phyloP scores from a whole-genome alignment of 2,113 vertebrate species.

The Macrotis lagotis region DNA sequence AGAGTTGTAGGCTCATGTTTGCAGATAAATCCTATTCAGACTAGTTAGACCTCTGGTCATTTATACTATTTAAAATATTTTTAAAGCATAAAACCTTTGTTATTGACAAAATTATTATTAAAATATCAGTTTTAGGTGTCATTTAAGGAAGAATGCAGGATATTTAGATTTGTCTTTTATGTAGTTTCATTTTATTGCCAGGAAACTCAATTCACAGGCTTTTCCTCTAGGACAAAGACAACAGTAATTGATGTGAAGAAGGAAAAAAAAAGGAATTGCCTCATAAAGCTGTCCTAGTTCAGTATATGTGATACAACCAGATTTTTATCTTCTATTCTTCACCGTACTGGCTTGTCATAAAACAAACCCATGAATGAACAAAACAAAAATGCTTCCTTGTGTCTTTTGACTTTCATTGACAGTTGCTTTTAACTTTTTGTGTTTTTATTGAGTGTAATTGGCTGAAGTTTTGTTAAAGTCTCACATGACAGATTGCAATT shows the following conservation, averaged over 20 bases:
- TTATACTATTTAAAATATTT: conserved; percentile 21
- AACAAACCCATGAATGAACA: background rate
- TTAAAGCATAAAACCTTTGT: conserved; percentile 15
- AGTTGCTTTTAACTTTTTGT: background rate
- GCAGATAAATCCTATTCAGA: background rate
- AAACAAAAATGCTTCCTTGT: background rate
- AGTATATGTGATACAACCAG: background rate
- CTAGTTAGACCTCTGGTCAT: background rate
- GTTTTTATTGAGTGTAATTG: background rate
- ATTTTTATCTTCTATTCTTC: conserved; percentile 7
- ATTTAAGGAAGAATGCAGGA: background rate
- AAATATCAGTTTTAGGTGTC: conserved; percentile 24
- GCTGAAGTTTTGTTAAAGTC: background rate
- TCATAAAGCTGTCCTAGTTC: background rate
- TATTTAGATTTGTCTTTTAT: conserved; percentile 38
- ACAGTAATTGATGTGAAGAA: background rate
- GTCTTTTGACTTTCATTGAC: background rate
- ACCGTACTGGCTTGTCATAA: background rate
- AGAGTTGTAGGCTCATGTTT: conserved; percentile 24
- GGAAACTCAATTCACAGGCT: background rate
- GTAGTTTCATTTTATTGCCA: background rate
- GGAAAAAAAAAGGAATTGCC: background rate
- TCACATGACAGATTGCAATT: background rate
- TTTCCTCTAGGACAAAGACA: background rate
- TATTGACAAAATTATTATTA: conserved; percentile 26